These are phyloP conservation scores for Pseudobourletiella spinata DNA, from an alignment of 1,140 invertebrate genomes.

Conservation along the genomic window DNA sequence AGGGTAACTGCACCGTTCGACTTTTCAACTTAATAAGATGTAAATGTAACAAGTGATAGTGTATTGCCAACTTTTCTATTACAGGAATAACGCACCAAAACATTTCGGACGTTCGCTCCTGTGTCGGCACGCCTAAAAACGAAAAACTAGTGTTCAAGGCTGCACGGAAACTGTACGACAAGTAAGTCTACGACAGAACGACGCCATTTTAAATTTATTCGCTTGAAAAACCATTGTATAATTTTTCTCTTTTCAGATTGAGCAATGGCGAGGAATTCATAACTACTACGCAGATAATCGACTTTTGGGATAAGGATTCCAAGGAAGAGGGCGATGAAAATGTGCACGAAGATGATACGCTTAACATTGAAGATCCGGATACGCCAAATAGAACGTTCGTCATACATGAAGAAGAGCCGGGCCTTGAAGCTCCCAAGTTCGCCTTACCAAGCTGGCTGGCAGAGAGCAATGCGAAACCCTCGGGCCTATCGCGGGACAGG, in stretches of 20 bases:
- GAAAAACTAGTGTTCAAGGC: slow-evolving; percentile 77
- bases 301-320: slow-evolving; percentile 46
- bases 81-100: slow-evolving; percentile 68
- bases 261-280: slow-evolving; percentile 77
- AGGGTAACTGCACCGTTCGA: slow-evolving; percentile 43
- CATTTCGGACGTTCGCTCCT: slow-evolving; percentile 69
- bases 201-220: slow-evolving; percentile 3
- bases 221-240: not conserved
- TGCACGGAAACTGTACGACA: slow-evolving; percentile 70
- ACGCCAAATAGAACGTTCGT: not conserved
- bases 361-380: too few species aligned
- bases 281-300: slow-evolving; percentile 63
- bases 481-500: not conserved
- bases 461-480: not conserved
- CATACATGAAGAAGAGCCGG: not conserved
- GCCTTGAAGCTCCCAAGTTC: not conserved
- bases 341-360: not conserved
- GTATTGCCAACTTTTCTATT: slow-evolving; percentile 9
- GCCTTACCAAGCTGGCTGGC: not conserved
- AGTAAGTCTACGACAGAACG: slow-evolving; percentile 44
- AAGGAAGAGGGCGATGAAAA: slow-evolving; percentile 6
- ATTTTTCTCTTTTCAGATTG: slow-evolving; percentile 46
- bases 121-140: slow-evolving; percentile 67
- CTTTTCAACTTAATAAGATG: not conserved
- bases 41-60: too few species aligned